Percentiles rank a stretch among this genome's conserved stretches.
Conservation (phyloP, 2,888 invertebrate species). For the Metellina segmentata region DNA sequence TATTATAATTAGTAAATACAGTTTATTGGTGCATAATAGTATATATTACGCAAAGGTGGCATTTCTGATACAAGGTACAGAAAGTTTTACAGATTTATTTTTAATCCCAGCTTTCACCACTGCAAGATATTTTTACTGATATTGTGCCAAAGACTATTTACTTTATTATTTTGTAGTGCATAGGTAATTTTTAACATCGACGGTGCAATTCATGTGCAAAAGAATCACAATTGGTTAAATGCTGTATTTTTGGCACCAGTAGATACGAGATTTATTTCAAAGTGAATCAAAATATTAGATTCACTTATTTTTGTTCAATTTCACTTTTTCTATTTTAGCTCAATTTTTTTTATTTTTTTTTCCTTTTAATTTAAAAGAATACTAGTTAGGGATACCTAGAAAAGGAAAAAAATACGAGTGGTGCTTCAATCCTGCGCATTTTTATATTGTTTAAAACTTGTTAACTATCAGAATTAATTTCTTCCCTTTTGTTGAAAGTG, state of each 20-base stretch:
- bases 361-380: background rate
- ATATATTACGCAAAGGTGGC: background rate
- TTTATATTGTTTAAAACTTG: slow-evolving; percentile 1
- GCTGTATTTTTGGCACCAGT: background rate
- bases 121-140: slow-evolving; percentile 25
- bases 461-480: background rate
- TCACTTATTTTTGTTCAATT: background rate
- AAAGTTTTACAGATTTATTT: background rate
- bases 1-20: background rate
- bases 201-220: slow-evolving; percentile 5
- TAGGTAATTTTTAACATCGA: slow-evolving; percentile 38
- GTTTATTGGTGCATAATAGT: background rate
- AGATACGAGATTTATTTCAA: slow-evolving; percentile 13
- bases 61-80: background rate
- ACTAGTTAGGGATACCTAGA: background rate
- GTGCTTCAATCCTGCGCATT: background rate
- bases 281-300: slow-evolving; percentile 18
- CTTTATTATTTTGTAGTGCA: slow-evolving; percentile 36
- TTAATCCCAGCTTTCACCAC: background rate
- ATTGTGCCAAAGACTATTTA: slow-evolving; percentile 54
- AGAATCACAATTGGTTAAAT: background rate
- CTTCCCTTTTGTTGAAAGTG: slow-evolving; percentile 24
- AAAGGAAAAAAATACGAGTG: background rate
- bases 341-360: background rate
- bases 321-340: slow-evolving; percentile 1